Conservation (phyloP, 2,888 invertebrate genomes). For the Myathropa florea region DNA sequence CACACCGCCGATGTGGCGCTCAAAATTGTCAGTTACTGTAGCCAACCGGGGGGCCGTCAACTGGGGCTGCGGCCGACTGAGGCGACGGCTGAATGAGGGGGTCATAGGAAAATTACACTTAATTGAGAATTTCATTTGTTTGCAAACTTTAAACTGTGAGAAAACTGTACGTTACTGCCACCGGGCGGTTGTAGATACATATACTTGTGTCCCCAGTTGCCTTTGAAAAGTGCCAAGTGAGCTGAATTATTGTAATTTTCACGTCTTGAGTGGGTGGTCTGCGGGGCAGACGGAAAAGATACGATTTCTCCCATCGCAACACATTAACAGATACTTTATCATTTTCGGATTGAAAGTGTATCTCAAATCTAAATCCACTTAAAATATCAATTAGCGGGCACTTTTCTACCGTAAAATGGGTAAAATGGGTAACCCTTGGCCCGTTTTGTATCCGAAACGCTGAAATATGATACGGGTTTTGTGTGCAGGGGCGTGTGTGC, state of each 20-base stretch:
- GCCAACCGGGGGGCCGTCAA: neutral
- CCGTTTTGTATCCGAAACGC: conserved; percentile 15
- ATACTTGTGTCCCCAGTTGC: neutral
- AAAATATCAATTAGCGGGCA: conserved; percentile 70
- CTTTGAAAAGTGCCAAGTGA: conserved; percentile 46
- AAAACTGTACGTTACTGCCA: conserved; percentile 49
- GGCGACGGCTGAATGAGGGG: no score
- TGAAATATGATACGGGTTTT: conserved; percentile 52
- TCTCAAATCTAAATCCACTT: conserved; percentile 67
- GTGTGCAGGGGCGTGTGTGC: conserved; percentile 58
- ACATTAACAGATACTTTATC: conserved; percentile 66
- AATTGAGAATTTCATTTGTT: conserved; percentile 65
- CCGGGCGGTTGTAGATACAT: conserved; percentile 19
- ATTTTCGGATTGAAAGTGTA: conserved; percentile 57
- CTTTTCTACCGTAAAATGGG: conserved; percentile 53
- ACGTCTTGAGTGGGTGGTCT: conserved; percentile 13
- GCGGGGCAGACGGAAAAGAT: neutral
- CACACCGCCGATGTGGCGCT: conserved; percentile 31
- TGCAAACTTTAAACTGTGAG: conserved; percentile 68
- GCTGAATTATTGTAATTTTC: neutral
- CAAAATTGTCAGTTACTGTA: conserved; percentile 40
- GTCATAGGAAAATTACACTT: conserved; percentile 38
- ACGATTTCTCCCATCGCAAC: neutral
- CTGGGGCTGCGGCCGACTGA: no score
- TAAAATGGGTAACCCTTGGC: neutral